Percentiles rank a stretch among this genome's conserved stretches.
Conservation (phyloP, 2,113 vertebrate genomes). For the Heloderma charlesbogerti region DNA sequence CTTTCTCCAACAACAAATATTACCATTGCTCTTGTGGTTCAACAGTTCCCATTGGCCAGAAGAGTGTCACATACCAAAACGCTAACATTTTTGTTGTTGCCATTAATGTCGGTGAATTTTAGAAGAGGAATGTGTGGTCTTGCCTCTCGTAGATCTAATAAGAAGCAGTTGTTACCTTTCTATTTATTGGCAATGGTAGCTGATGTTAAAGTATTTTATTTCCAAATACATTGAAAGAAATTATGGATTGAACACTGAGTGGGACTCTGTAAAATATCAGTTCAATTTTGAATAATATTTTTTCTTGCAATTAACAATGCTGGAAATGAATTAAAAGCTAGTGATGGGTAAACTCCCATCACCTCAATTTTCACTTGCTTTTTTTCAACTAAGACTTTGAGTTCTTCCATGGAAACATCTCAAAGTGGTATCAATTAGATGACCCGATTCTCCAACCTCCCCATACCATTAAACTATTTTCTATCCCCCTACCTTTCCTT, state of each 20-base stretch:
- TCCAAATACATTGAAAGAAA: background rate
- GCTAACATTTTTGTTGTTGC: constrained; percentile 38
- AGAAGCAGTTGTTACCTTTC: background rate
- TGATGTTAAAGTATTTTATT: background rate
- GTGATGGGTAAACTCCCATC: background rate
- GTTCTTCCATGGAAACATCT: background rate
- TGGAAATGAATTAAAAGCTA: constrained; percentile 4
- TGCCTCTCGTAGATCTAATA: background rate
- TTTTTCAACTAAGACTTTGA: constrained; percentile 5
- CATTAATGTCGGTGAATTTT: constrained; percentile 3
- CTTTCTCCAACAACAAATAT: constrained; percentile 55
- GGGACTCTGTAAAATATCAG: background rate
- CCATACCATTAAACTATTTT: background rate
- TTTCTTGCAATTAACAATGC: background rate
- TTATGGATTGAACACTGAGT: background rate
- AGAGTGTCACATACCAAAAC: constrained; percentile 36
- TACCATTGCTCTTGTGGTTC: constrained; percentile 32
- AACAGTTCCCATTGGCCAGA: constrained; percentile 57
- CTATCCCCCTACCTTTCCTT: background rate
- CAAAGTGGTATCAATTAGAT: background rate
- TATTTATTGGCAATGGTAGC: background rate
- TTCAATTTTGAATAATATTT: constrained; percentile 10
- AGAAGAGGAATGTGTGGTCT: background rate
- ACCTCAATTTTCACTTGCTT: background rate
- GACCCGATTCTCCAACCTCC: background rate